Evolutionary conservation across 2,113 vertebrate genomes (phyloP).

Genomic region (Vanacampus margaritifer): DNA sequence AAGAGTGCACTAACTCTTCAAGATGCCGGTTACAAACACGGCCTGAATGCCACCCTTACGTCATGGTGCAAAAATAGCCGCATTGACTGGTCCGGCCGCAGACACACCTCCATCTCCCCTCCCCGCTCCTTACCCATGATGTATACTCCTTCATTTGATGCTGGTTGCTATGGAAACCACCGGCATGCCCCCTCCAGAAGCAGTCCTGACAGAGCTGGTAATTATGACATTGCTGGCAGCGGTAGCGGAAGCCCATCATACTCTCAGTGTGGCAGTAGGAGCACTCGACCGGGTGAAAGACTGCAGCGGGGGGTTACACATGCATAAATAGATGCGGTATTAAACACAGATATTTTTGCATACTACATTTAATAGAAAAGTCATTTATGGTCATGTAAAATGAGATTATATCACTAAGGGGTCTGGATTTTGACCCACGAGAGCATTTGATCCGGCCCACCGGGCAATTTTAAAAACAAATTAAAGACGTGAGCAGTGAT

Average conservation of each 20-base stretch:
- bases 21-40: not conserved
- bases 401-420: constrained; percentile 12
- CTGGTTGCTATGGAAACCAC: constrained; percentile 99
- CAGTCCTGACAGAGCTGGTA: constrained; percentile 99
- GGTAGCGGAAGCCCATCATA: constrained; percentile 99
- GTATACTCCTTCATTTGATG: constrained; percentile 99
- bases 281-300: constrained; percentile 98
- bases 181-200: constrained; percentile 99
- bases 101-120: constrained; percentile 42
- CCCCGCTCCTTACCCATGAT: constrained; percentile 88
- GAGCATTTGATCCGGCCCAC: not conserved
- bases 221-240: constrained; percentile 99
- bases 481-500: too few species aligned
- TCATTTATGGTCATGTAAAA: constrained; percentile 25
- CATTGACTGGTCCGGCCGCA: constrained; percentile 39
- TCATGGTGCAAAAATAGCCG: constrained; percentile 38
- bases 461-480: not conserved
- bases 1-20: not conserved
- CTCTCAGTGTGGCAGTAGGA: constrained; percentile 98
- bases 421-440: not conserved
- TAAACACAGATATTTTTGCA: constrained; percentile 39
- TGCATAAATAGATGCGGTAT: constrained; percentile 30
- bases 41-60: constrained; percentile 1
- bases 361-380: constrained; percentile 14
- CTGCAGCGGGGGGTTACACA: constrained; percentile 66